Evolutionary conservation across 2,113 vertebrate genomes (phyloP).

Genomic region (Peromyscus polionotus): DNA sequence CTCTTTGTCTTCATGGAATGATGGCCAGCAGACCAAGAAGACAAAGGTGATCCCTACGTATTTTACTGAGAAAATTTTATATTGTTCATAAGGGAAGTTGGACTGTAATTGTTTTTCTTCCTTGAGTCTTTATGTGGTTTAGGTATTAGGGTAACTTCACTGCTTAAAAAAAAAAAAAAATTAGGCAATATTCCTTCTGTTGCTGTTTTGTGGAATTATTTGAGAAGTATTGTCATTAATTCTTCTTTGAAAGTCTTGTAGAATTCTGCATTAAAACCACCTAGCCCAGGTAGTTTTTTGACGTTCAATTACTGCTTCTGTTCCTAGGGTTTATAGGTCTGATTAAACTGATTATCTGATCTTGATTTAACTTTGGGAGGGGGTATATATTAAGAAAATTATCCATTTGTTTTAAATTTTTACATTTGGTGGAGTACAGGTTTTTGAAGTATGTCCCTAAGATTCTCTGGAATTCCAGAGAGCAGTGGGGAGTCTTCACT

Average conservation of each 20-base stretch:
- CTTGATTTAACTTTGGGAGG: not conserved
- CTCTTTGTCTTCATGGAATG: not conserved
- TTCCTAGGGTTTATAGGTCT: not conserved
- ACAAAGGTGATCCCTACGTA: not conserved
- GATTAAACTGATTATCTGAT: not conserved
- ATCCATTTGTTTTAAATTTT: not conserved
- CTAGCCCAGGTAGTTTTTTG: not conserved
- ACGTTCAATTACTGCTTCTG: not conserved
- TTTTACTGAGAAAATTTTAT: not conserved
- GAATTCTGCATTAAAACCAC: not conserved
- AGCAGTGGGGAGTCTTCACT: too few relatives aligned
- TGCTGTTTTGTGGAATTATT: not conserved
- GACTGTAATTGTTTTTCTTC: not conserved
- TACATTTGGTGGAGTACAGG: not conserved
- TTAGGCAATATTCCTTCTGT: not conserved
- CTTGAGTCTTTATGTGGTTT: not conserved
- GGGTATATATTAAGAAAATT: not conserved
- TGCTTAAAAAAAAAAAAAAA: not conserved
- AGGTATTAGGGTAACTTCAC: not conserved
- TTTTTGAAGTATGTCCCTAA: not conserved
- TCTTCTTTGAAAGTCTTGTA: not conserved
- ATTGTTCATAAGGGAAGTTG: not conserved
- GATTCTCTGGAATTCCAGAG: not conserved
- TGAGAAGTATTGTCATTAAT: not conserved
- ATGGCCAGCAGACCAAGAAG: not conserved